These are phyloP conservation scores for Arrhamphus sclerolepis DNA, from an alignment of 2,797 vertebrate species.

Conservation along the genomic window DNA sequence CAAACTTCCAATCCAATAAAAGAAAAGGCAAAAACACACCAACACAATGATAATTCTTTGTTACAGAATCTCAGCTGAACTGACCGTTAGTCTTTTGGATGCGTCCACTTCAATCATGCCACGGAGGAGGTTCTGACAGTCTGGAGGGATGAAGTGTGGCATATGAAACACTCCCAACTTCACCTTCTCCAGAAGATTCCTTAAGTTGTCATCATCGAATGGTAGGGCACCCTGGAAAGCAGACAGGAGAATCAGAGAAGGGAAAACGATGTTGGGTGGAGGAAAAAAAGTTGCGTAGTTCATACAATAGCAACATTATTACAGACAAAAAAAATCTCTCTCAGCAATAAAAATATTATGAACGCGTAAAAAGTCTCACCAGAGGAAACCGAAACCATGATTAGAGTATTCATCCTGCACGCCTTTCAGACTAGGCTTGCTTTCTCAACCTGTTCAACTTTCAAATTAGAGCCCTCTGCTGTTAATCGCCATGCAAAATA, in stretches of 20 bases:
- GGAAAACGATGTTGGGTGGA: too few species aligned
- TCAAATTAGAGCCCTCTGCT: constrained; percentile 50
- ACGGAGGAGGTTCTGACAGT: constrained; percentile 97
- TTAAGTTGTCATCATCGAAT: constrained; percentile 97
- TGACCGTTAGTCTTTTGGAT: constrained; percentile 93
- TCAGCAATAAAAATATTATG: too few species aligned
- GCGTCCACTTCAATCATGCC: constrained; percentile 99
- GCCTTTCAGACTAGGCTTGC: constrained; percentile 20
- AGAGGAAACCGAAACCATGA: constrained; percentile 44
- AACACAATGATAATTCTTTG: neutral
- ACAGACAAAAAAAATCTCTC: too few species aligned
- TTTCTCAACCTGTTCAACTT: constrained; percentile 44
- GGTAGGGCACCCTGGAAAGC: constrained; percentile 90
- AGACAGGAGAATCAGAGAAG: constrained; percentile 44
- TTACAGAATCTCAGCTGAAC: constrained; percentile 18
- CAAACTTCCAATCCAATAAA: neutral
- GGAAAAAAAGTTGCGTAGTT: too few species aligned
- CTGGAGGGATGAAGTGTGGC: constrained; percentile 98
- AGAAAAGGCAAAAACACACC: neutral
- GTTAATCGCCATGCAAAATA: constrained; percentile 50
- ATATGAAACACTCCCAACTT: constrained; percentile 99
- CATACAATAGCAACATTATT: too few species aligned
- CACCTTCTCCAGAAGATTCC: constrained; percentile 97
- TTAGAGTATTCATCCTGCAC: constrained; percentile 41
- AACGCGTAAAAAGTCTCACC: constrained; percentile 3